Evolutionary conservation across 2,888 invertebrate species (phyloP), one percentile per base, ranked within the genome.

Genomic region (Clitarchus hookeri): DNA sequence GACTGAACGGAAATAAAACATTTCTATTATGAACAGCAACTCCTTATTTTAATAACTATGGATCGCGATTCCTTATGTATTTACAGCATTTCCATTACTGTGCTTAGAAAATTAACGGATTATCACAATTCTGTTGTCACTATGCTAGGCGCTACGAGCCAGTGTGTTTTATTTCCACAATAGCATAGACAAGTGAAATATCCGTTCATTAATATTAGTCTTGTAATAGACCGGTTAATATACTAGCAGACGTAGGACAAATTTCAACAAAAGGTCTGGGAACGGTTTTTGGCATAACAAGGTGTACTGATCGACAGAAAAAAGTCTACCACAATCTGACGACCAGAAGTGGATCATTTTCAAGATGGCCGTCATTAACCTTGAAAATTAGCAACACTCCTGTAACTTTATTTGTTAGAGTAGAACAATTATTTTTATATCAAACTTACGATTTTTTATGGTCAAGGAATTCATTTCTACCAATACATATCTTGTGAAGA

Each of bases 201-300:
- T n/a, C n/a, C n/a, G n/a, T n/a, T n/a, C n/a, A n/a, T n/a, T n/a
- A n/a, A n/a, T n/a, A n/a, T n/a, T n/a, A n/a, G n/a, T n/a, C n/a
- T n/a, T n/a, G n/a, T n/a, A n/a, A n/a, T n/a, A n/a, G n/a, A n/a
- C n/a, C n/a, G n/a, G 48, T 48, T 12, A 48, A 48, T 48, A 48
- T 48, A 48, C 48, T 12, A 48, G 6, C 8, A 48, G 48, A 78
- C 78, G 25, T 78, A 23, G 11, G 78, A 78, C 11, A 78, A 78
- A 78, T 78, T 23, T 23, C 78, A 78, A 78, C 78, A 78, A 78
- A 78, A 78, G 78, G 0, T 78, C 11, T 78, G n/a, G 11, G 78
- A 78, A 78, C 78, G 78, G 78, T 78, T 78, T 78, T 78, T 78
- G 78, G n/a, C n/a, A 78, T 2, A 16, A 78, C 13, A 25, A 78